Conservation (phyloP, 2,797 vertebrate species). For the Thaleichthys pacificus region DNA sequence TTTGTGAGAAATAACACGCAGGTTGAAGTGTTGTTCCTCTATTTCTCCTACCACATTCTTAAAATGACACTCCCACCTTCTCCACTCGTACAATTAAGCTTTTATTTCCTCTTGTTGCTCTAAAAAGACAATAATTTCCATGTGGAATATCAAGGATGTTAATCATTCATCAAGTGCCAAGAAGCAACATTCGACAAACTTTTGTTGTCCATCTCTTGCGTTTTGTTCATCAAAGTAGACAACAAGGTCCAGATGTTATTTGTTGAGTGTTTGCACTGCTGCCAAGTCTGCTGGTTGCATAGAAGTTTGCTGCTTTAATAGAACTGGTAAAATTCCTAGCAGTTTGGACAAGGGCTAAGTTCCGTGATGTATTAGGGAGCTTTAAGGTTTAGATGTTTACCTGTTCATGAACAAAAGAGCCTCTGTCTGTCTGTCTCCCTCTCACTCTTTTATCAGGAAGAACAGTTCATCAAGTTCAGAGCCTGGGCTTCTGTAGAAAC, state of each 20-base stretch:
- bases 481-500: neutral
- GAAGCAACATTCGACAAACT: conserved; percentile 58
- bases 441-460: conserved; percentile 14
- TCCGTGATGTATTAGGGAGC: conserved; percentile 53
- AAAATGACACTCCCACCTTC: conserved; percentile 48
- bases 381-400: conserved; percentile 58
- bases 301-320: conserved; percentile 63
- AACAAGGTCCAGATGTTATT: conserved; percentile 74
- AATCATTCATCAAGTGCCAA: conserved; percentile 67
- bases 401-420: conserved; percentile 49
- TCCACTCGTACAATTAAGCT: conserved; percentile 41
- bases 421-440: neutral
- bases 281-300: conserved; percentile 67
- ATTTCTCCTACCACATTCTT: conserved; percentile 38
- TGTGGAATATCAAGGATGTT: conserved; percentile 58
- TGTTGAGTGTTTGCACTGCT: conserved; percentile 52
- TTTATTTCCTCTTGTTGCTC: conserved; percentile 45
- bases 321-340: conserved; percentile 64
- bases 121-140: conserved; percentile 41
- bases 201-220: conserved; percentile 63
- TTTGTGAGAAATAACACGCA: conserved; percentile 44
- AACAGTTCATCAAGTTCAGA: neutral
- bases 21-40: conserved; percentile 41
- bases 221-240: conserved; percentile 64
- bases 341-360: conserved; percentile 47